phyloP scores from a whole-genome alignment of 2,797 vertebrate species.

The Serranus cabrilla region DNA sequence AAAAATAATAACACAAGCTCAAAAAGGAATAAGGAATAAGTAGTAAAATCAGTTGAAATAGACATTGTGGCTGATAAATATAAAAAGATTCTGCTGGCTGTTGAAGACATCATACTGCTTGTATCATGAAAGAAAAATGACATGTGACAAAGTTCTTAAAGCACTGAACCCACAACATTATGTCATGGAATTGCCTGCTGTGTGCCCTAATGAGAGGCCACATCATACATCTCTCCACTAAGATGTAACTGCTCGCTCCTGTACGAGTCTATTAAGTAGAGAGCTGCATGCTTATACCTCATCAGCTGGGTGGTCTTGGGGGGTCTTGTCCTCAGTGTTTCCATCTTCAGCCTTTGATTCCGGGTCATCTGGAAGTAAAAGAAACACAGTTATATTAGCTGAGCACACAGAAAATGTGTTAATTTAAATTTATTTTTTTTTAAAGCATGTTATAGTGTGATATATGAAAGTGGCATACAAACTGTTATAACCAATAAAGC shows the following conservation, averaged over 20 bases:
- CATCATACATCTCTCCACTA: neutral
- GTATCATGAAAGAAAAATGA: neutral
- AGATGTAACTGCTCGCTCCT: neutral
- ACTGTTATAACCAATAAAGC: too few relatives aligned
- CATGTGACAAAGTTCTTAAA: neutral
- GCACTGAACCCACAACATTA: neutral
- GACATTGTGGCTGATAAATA: neutral
- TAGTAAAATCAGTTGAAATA: neutral
- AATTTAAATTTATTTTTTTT: too few relatives aligned
- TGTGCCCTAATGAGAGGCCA: neutral
- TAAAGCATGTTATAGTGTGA: neutral
- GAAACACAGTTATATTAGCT: neutral
- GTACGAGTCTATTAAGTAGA: neutral
- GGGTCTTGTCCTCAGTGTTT: conserved; percentile 47
- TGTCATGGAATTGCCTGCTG: neutral
- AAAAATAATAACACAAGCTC: too few relatives aligned
- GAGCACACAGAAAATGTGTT: neutral
- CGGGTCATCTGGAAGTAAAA: conserved; percentile 66
- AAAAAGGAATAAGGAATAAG: neutral
- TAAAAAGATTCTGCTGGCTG: too few relatives aligned
- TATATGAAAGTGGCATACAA: neutral
- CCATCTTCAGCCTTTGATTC: conserved; percentile 64
- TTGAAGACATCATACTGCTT: neutral
- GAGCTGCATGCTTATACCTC: conserved; percentile 57
- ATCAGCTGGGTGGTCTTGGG: conserved; percentile 50